Percentiles rank a stretch among this genome's conserved stretches.
phyloP scores from a whole-genome alignment of 2,888 invertebrate genomes.

The Strigamia transsilvanica region DNA sequence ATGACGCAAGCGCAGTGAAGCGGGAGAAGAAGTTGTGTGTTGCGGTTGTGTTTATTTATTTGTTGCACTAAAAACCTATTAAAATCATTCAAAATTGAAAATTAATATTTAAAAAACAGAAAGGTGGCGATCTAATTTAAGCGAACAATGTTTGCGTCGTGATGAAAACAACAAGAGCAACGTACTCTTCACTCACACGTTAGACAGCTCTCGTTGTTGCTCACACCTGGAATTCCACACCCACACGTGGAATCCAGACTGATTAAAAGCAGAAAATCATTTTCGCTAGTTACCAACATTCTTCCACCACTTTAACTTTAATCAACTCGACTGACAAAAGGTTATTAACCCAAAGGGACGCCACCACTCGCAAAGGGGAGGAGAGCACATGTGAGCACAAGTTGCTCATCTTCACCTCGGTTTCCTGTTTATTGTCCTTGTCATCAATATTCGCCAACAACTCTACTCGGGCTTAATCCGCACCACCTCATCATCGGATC shows the following conservation, averaged over 20 bases:
- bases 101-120: too few relatives aligned
- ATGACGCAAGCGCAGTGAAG: conserved; percentile 43
- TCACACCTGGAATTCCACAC: conserved; percentile 22
- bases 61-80: not conserved
- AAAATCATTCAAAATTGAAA: not conserved
- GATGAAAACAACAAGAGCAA: not conserved
- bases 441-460: conserved; percentile 39
- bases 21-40: not conserved
- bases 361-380: conserved; percentile 32
- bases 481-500: not conserved
- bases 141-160: not conserved
- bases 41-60: not conserved
- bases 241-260: conserved; percentile 18
- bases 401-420: conserved; percentile 38
- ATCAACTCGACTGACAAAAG: conserved; percentile 33
- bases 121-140: not conserved
- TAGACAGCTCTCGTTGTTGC: not conserved
- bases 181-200: not conserved
- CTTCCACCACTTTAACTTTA: conserved; percentile 39
- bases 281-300: not conserved
- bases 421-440: conserved; percentile 46
- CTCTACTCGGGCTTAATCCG: not conserved
- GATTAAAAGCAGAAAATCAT: not conserved
- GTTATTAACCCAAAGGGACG: conserved; percentile 40
- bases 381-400: conserved; percentile 14